A percentile compares a stretch with the other conserved stretches of the same genome.
Conservation (phyloP, 2,797 vertebrate genomes). For the Accipiter minullus region DNA sequence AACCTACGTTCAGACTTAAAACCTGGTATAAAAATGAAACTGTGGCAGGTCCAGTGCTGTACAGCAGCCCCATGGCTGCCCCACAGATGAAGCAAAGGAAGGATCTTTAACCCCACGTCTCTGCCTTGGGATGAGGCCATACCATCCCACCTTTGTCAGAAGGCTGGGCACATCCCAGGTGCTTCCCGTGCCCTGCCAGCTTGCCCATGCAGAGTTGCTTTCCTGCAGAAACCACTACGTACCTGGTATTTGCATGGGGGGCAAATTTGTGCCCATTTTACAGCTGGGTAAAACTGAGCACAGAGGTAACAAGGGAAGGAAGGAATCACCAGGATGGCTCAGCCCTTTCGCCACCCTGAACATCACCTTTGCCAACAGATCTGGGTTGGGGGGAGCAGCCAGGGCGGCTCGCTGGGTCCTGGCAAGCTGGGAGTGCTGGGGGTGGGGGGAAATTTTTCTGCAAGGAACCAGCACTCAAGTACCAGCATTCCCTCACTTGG, state of each 20-base stretch:
- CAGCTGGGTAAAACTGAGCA: not conserved
- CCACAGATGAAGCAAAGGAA: not conserved
- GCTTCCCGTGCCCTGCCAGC: not conserved
- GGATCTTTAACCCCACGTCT: not conserved
- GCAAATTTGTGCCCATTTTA: not conserved
- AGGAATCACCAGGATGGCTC: not conserved
- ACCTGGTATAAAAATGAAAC: not conserved
- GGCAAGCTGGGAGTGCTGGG: fast-evolving
- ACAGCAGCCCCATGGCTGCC: not conserved
- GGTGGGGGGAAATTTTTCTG: fast-evolving
- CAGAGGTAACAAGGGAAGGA: not conserved
- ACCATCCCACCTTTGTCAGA: not conserved
- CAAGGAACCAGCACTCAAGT: not conserved
- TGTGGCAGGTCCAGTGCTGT: not conserved
- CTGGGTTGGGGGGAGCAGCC: fast-evolving
- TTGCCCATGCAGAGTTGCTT: not conserved
- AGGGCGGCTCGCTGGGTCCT: not conserved
- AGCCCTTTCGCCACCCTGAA: not conserved
- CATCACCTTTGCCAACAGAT: not conserved
- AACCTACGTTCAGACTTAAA: not conserved
- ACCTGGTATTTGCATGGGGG: fast-evolving
- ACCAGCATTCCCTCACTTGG: not conserved
- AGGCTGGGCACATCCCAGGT: not conserved
- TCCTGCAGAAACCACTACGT: not conserved
- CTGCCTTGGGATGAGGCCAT: not conserved